These are phyloP conservation scores for Sussaba pulchella DNA, from an alignment of 2,888 invertebrate genomes.

Conservation along the genomic window DNA sequence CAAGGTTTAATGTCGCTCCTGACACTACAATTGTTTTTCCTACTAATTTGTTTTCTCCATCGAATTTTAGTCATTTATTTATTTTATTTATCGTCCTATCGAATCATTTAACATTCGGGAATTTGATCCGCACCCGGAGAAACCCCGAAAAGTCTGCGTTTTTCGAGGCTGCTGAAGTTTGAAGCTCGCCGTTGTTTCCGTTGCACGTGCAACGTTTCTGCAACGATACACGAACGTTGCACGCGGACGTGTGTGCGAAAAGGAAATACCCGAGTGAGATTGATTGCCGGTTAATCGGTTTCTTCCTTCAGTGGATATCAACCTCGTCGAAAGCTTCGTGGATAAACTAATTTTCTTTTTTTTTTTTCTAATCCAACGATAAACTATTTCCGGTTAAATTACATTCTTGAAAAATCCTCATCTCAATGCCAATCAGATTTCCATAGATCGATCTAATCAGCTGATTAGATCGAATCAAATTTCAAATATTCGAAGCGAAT, in stretches of 20 bases:
- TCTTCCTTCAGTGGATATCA: constrained; percentile 18
- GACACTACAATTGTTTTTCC: too few relatives aligned
- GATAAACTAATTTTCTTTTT: neutral
- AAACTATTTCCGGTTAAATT: neutral
- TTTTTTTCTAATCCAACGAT: neutral
- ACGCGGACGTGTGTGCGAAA: neutral
- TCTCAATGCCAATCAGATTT: neutral
- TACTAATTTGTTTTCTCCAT: too few relatives aligned
- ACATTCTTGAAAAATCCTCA: neutral
- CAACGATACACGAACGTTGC: constrained; percentile 6
- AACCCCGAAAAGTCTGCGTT: constrained; percentile 31
- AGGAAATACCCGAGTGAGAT: constrained; percentile 19
- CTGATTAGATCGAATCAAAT: too few relatives aligned
- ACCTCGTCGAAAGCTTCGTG: neutral
- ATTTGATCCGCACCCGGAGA: too few relatives aligned
- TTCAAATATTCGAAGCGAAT: too few relatives aligned
- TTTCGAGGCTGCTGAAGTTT: constrained; percentile 28
- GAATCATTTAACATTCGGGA: too few relatives aligned
- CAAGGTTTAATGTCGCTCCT: too few relatives aligned
- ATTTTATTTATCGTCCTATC: too few relatives aligned
- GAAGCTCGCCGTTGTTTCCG: constrained; percentile 9
- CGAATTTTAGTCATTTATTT: too few relatives aligned
- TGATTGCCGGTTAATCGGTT: constrained; percentile 41
- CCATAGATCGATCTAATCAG: too few relatives aligned
- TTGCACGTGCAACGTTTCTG: neutral